phyloP scores from a whole-genome alignment of 2,888 invertebrate genomes.

The Brachylomia viminalis region DNA sequence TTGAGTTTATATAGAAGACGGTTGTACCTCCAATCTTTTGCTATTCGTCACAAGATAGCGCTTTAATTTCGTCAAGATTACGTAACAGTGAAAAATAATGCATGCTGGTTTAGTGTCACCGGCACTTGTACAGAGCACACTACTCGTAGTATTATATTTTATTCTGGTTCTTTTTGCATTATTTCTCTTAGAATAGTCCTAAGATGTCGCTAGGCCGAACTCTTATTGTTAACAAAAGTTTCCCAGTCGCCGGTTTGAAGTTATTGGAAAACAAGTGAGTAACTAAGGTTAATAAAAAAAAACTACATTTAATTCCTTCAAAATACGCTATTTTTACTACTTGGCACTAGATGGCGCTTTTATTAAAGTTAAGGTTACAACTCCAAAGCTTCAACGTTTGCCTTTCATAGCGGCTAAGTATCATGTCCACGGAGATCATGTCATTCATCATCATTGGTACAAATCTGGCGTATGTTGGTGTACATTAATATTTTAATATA shows the following conservation, averaged over 20 bases:
- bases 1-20: background rate
- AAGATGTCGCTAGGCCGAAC: constrained; percentile 80
- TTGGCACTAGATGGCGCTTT: constrained; percentile 26
- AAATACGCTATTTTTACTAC: background rate
- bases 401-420: too few relatives aligned
- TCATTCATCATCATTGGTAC: too few relatives aligned
- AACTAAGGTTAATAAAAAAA: background rate
- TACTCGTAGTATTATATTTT: background rate
- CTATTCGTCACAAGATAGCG: constrained; percentile 66
- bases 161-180: background rate
- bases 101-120: background rate
- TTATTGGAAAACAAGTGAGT: constrained; percentile 83
- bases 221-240: constrained; percentile 81
- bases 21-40: background rate
- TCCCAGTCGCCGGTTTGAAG: constrained; percentile 79
- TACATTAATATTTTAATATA: too few relatives aligned
- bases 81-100: constrained; percentile 4
- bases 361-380: background rate
- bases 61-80: background rate
- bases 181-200: constrained; percentile 5
- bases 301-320: background rate
- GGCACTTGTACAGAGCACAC: background rate
- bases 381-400: too few relatives aligned
- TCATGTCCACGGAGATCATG: too few relatives aligned
- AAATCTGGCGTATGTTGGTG: too few relatives aligned